Evolutionary conservation across 2,888 invertebrate genomes (phyloP), one percentile per base, ranked within the genome.

Genomic region (Oxytorus armatus): DNA sequence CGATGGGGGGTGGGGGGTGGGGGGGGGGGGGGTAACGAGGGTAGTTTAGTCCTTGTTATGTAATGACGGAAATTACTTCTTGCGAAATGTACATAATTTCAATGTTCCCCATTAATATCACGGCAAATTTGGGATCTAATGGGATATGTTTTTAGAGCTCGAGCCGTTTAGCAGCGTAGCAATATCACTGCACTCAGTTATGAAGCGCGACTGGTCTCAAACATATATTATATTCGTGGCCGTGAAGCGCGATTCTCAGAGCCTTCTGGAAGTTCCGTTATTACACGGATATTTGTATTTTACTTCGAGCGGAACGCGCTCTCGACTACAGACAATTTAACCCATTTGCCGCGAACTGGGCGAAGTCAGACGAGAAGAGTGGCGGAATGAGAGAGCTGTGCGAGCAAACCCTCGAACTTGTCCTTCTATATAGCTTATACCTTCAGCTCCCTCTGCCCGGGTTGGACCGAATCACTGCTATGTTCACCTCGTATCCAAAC

Each of bases 291-390:
- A 79, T 77, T 77, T 77, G 77, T 77, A 79, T 73, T 73, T 74
- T 44, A 75, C 53, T 75, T 65, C 57, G 70, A 78, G 75, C 55
- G 61, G 72, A 82, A 82, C 77, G 79, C 77, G 76, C 76, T 74
- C 79, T 77, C 70, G 78, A 66, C 70, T 70, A 47, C 72, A 74
- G 69, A 77, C 77, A 79, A 82, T 82, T 82, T 77, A 77, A 77
- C 76, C 69, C 69, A 57, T 74, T 76, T 70, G 36, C 59, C 33
- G 10, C 11, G 75, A 66, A 70, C n/a, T n/a, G 75, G 59, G 53
- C 57, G 18, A 51, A 11, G 16, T 36, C 8, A 23, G 59, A 33
- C 21, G 49, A 39, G 11, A 25, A 51, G 42, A 55, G 53, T 29
- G 14, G 16, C 23, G 8, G 21, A 63, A 59, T 47, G 29, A 36